These are phyloP conservation scores for Sinocyclocheilus anophthalmus DNA, from an alignment of 2,113 vertebrate species.

Conservation along the genomic window DNA sequence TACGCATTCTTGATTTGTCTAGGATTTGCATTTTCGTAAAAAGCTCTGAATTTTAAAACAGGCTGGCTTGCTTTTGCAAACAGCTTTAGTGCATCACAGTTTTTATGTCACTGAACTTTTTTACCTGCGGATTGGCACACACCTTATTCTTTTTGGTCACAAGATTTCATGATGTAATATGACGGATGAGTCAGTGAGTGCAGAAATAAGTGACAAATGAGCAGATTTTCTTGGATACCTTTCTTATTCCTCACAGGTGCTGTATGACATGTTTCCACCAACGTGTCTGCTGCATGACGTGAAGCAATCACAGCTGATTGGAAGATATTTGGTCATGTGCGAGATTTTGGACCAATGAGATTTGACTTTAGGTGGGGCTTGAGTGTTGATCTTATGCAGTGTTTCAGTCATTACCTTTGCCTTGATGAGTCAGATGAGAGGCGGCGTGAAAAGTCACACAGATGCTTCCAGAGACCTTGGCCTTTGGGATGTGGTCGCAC, in stretches of 20 bases:
- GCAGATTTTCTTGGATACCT: not conserved
- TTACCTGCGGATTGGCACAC: not conserved
- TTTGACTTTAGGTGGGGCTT: not conserved
- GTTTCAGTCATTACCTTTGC: no score
- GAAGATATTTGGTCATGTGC: not conserved
- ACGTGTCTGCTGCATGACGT: not conserved
- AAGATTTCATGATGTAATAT: not conserved
- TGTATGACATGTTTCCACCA: not conserved
- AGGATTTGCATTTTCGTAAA: constrained; percentile 46
- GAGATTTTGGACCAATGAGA: not conserved
- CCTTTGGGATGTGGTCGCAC: not conserved
- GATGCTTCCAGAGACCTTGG: constrained; percentile 27
- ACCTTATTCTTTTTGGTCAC: not conserved
- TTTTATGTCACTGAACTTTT: not conserved
- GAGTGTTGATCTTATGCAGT: not conserved
- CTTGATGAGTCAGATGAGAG: not conserved
- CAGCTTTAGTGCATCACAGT: not conserved
- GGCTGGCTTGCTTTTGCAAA: not conserved
- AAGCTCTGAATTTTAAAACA: constrained; percentile 29
- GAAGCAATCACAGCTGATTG: not conserved
- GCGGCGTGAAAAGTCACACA: constrained; percentile 21
- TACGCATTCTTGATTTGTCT: not conserved
- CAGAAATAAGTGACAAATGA: not conserved
- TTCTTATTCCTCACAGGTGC: not conserved
- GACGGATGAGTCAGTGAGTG: not conserved